Evolutionary conservation across 2,888 invertebrate genomes (phyloP).

Genomic region (Agriopis marginaria): DNA sequence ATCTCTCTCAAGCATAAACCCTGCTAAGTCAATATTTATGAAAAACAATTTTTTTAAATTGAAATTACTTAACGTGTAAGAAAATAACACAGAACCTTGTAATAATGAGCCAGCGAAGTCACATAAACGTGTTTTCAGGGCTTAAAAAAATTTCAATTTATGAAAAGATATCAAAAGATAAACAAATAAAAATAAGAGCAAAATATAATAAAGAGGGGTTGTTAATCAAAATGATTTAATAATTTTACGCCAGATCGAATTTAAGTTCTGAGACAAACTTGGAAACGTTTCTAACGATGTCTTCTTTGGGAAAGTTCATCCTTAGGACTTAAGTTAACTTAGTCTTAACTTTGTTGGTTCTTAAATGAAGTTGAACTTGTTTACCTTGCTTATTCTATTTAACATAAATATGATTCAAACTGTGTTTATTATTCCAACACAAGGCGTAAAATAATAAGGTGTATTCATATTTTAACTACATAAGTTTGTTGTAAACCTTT

Average conservation of each 20-base stretch:
- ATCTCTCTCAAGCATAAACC: too few species aligned
- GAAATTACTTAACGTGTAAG: too few species aligned
- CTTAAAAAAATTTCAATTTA: too few species aligned
- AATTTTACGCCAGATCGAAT: slow-evolving; percentile 41
- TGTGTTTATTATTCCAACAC: neutral
- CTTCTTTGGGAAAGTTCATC: slow-evolving; percentile 63
- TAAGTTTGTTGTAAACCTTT: too few species aligned
- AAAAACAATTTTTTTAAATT: too few species aligned
- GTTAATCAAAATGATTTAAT: slow-evolving; percentile 13
- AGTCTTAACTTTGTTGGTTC: slow-evolving; percentile 49
- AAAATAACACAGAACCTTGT: too few species aligned
- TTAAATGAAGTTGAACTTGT: slow-evolving; percentile 49
- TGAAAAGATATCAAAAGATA: neutral
- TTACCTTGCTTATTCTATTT: slow-evolving; percentile 9
- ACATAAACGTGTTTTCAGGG: too few species aligned
- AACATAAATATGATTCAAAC: neutral
- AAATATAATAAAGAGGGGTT: neutral
- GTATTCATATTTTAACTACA: too few species aligned
- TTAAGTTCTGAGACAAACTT: slow-evolving; percentile 62
- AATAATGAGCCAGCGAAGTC: too few species aligned
- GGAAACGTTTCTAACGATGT: slow-evolving; percentile 68
- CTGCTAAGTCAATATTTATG: too few species aligned
- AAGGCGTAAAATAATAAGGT: too few species aligned
- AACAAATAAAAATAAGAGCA: neutral
- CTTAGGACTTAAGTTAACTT: slow-evolving; percentile 60